A percentile compares a stretch with the other conserved stretches of the same genome.
These are phyloP conservation scores for Lophochroa leadbeateri DNA, from an alignment of 2,113 vertebrate genomes.

Conservation along the genomic window DNA sequence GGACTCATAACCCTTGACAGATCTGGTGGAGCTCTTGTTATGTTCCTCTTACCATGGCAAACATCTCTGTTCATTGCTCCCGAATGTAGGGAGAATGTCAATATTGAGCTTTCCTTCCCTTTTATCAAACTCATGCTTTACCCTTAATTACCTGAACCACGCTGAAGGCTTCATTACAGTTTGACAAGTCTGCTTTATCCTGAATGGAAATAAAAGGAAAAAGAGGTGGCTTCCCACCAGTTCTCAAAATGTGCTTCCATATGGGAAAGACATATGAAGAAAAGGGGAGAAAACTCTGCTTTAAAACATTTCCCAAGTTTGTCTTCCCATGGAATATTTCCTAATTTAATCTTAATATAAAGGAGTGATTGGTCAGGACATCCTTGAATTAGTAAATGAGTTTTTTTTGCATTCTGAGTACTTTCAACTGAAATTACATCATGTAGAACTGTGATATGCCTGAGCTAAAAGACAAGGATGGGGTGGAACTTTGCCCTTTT, in stretches of 20 bases:
- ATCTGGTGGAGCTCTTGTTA: not conserved
- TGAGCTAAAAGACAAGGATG: not conserved
- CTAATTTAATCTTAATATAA: not conserved
- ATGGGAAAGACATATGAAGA: not conserved
- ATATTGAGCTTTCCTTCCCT: not conserved
- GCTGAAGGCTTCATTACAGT: not conserved
- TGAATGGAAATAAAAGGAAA: not conserved
- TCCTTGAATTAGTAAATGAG: not conserved
- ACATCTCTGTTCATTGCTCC: not conserved
- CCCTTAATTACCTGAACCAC: not conserved
- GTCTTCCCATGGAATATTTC: not conserved
- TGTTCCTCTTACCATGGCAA: fast-evolving
- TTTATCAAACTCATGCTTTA: not conserved
- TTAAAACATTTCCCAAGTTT: not conserved
- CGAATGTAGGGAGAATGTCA: fast-evolving
- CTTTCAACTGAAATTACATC: not conserved
- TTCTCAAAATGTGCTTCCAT: not conserved
- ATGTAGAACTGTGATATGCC: not conserved
- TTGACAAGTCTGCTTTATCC: not conserved
- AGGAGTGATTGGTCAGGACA: not conserved
- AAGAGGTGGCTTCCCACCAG: not conserved
- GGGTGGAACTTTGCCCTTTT: not conserved
- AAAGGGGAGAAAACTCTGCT: not conserved
- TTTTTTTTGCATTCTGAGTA: not conserved
- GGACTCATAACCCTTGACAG: not conserved